These are phyloP conservation scores for Gouania willdenowi DNA, from an alignment of 2,797 vertebrate species.

Conservation along the genomic window DNA sequence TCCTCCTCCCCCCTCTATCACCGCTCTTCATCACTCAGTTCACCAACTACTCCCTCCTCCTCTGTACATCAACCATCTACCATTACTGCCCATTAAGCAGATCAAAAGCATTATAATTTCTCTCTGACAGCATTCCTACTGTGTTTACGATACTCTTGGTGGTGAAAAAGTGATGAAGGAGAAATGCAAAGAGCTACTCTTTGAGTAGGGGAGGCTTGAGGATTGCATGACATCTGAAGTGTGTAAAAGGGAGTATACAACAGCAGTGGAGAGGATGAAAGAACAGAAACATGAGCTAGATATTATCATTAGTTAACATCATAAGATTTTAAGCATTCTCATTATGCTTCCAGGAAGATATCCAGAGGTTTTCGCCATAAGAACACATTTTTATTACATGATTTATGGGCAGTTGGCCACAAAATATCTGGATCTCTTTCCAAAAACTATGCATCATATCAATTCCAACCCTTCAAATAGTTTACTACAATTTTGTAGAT, in stretches of 20 bases:
- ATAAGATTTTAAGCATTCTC: too few species aligned
- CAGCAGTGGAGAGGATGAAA: not conserved
- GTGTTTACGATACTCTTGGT: constrained; percentile 16
- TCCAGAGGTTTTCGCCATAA: too few species aligned
- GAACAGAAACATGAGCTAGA: too few species aligned
- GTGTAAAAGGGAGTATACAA: not conserved
- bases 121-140: constrained; percentile 31
- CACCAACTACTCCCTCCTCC: not conserved
- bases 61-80: constrained; percentile 34
- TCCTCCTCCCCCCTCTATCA: not conserved
- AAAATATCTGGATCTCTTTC: too few species aligned
- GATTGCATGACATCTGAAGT: constrained; percentile 21
- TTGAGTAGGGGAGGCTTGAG: constrained; percentile 4
- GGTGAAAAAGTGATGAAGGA: constrained; percentile 6
- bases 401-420: too few species aligned
- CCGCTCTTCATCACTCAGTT: not conserved
- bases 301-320: too few species aligned
- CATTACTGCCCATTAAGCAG: constrained; percentile 57
- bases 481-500: too few species aligned
- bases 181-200: constrained; percentile 8
- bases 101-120: constrained; percentile 51
- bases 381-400: too few species aligned
- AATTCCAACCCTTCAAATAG: too few species aligned
- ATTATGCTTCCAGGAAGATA: too few species aligned
- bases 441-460: too few species aligned